These are phyloP conservation scores for Sceloporus tristichus DNA, from an alignment of 2,113 vertebrate genomes.

Conservation along the genomic window DNA sequence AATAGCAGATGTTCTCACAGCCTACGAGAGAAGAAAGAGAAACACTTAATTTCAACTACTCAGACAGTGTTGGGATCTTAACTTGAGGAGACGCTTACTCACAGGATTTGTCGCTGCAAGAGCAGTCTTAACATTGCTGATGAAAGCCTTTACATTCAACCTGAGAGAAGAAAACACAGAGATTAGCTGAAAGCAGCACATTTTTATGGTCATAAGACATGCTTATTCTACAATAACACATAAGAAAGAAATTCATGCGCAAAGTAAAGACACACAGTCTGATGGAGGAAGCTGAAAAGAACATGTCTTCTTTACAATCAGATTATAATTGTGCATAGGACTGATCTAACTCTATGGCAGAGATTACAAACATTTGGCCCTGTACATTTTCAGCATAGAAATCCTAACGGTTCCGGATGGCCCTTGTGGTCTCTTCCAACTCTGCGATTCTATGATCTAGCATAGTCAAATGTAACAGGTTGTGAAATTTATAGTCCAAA, in stretches of 20 bases:
- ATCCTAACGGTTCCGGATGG: no score
- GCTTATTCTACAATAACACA: not conserved
- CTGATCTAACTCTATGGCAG: not conserved
- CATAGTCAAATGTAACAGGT: not conserved
- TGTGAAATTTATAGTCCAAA: not conserved
- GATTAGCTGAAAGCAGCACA: constrained; percentile 30
- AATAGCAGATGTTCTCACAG: constrained; percentile 93
- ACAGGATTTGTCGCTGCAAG: constrained; percentile 96
- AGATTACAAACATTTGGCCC: not conserved
- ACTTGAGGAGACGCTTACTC: constrained; percentile 69
- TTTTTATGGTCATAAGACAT: not conserved
- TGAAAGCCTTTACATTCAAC: constrained; percentile 96
- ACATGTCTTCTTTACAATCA: not conserved
- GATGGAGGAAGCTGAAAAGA: not conserved
- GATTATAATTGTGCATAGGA: not conserved
- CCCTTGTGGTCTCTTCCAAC: no score
- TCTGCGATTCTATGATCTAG: not conserved
- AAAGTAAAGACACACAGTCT: not conserved
- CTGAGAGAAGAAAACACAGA: constrained; percentile 72
- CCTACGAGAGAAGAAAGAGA: constrained; percentile 75
- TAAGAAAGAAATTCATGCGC: not conserved
- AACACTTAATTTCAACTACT: constrained; percentile 50
- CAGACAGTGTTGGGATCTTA: constrained; percentile 6
- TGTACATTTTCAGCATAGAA: not conserved
- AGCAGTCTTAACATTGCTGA: constrained; percentile 96